Percentiles rank a stretch among this genome's conserved stretches.
Conservation (phyloP, 2,113 vertebrate genomes). For the Rallus limicola region DNA sequence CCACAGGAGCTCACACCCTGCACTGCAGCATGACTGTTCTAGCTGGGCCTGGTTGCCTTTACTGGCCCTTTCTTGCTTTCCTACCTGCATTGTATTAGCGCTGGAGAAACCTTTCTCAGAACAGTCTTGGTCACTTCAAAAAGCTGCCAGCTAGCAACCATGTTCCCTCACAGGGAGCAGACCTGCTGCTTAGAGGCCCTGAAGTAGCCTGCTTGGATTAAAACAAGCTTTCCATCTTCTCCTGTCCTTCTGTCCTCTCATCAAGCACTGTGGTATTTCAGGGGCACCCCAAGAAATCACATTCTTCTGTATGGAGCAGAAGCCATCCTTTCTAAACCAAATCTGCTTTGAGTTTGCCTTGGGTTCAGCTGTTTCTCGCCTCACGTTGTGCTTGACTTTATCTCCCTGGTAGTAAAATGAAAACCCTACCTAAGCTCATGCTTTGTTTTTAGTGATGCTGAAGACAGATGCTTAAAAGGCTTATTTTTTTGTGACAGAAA, state of each 20-base stretch:
- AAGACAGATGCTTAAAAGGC: too few species aligned
- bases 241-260: background rate
- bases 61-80: background rate
- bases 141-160: background rate
- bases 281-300: background rate
- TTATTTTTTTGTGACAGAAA: background rate
- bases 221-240: background rate
- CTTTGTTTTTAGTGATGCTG: background rate
- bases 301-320: background rate
- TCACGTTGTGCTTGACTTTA: fast-evolving
- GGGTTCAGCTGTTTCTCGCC: background rate
- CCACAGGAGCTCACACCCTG: background rate
- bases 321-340: background rate
- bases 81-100: fast-evolving
- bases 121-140: background rate
- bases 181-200: background rate
- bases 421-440: background rate
- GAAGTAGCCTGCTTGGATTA: background rate
- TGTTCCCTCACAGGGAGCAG: fast-evolving
- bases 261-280: background rate
- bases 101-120: background rate
- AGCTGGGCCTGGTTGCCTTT: background rate
- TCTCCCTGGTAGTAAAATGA: background rate
- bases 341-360: background rate
- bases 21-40: fast-evolving